A percentile compares a stretch with the other conserved stretches of the same genome.
Conservation (phyloP, 2,113 vertebrate genomes). For the Sinocyclocheilus anshuiensis region DNA sequence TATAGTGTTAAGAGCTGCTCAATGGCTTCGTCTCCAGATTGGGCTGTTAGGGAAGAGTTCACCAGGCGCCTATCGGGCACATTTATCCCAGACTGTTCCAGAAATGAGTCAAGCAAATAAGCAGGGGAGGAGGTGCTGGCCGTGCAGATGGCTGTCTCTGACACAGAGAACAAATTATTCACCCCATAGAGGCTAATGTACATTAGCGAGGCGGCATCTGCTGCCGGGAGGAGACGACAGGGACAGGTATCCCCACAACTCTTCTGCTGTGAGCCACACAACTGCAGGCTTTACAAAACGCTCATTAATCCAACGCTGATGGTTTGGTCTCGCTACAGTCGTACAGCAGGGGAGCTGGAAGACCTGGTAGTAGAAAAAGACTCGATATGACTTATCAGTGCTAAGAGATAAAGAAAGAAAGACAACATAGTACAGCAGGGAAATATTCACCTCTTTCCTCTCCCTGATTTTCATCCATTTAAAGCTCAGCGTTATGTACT, state of each 20-base stretch:
- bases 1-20: constrained; percentile 21
- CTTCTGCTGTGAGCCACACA: background rate
- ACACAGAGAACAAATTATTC: constrained; percentile 49
- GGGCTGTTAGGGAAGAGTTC: constrained; percentile 78
- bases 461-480: background rate
- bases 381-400: background rate
- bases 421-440: background rate
- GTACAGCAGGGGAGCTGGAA: background rate
- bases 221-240: constrained; percentile 7
- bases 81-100: constrained; percentile 71
- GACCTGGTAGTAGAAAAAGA: background rate
- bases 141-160: constrained; percentile 45
- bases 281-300: constrained; percentile 30
- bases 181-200: constrained; percentile 68
- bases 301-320: constrained; percentile 50
- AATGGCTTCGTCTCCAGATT: constrained; percentile 70
- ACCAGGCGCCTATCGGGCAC: constrained; percentile 74
- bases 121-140: constrained; percentile 71
- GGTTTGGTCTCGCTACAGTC: constrained; percentile 2
- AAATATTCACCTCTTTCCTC: background rate
- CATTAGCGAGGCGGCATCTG: constrained; percentile 45
- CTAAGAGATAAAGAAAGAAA: background rate
- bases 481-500: background rate
- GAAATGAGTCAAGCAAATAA: constrained; percentile 77
- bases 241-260: constrained; percentile 38